These are phyloP conservation scores for Lissonota sp. DNA, from an alignment of 2,888 invertebrate genomes.

Conservation along the genomic window DNA sequence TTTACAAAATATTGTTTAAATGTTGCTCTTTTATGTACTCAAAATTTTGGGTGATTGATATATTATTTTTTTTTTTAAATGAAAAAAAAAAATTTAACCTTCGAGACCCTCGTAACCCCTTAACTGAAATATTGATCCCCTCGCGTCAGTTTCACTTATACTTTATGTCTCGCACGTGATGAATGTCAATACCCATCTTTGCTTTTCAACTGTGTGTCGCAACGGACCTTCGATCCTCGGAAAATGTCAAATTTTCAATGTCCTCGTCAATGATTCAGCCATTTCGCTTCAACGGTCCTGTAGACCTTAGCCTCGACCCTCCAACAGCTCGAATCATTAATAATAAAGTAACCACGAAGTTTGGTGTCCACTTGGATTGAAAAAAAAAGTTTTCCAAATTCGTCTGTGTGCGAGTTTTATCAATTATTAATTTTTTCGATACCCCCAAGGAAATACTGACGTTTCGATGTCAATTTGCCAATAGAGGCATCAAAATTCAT, in stretches of 20 bases:
- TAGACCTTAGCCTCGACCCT: conserved; percentile 36
- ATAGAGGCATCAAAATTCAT: too few species aligned
- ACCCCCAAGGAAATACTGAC: too few species aligned
- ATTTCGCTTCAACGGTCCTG: conserved; percentile 20
- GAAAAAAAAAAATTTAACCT: neutral
- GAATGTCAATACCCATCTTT: conserved; percentile 18
- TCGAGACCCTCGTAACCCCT: neutral
- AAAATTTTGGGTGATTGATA: too few species aligned
- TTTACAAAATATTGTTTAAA: neutral
- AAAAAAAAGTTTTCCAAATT: conserved; percentile 31
- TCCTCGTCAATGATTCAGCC: conserved; percentile 59
- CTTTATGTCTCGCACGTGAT: conserved; percentile 26
- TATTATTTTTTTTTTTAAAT: neutral
- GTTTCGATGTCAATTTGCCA: too few species aligned
- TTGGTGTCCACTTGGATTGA: conserved; percentile 46
- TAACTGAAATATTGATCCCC: conserved; percentile 16
- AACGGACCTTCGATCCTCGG: neutral
- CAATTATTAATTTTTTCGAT: too few species aligned
- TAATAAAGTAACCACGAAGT: conserved; percentile 44
- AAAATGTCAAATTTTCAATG: conserved; percentile 57
- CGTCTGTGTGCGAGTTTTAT: neutral
- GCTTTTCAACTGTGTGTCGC: conserved; percentile 5
- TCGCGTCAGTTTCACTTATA: conserved; percentile 18
- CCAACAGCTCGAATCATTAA: conserved; percentile 37
- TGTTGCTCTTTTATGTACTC: neutral